These are phyloP conservation scores for Orgyia antiqua DNA, from an alignment of 2,888 invertebrate genomes.

Conservation along the genomic window DNA sequence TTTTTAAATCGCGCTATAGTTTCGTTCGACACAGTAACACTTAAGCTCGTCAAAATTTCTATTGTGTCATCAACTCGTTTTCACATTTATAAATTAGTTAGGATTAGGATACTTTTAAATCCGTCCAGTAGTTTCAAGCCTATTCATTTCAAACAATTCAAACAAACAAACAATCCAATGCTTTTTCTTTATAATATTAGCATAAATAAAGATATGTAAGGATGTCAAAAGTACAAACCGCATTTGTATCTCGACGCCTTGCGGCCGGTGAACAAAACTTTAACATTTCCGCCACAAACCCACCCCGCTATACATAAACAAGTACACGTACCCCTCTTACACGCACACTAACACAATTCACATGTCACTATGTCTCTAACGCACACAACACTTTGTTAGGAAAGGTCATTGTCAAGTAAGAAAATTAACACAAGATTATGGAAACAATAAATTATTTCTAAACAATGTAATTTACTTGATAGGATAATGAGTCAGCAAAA, in stretches of 20 bases:
- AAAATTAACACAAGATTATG: constrained; percentile 6
- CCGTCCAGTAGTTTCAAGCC: too few species aligned
- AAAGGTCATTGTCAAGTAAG: constrained; percentile 21
- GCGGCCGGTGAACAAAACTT: constrained; percentile 80
- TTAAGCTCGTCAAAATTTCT: too few species aligned
- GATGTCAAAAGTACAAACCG: too few species aligned
- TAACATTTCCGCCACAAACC: constrained; percentile 64
- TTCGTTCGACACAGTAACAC: too few species aligned
- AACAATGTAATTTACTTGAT: background rate
- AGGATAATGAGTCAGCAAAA: constrained; percentile 14
- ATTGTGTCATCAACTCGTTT: too few species aligned
- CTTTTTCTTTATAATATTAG: too few species aligned
- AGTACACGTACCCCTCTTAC: constrained; percentile 18
- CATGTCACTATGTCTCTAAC: constrained; percentile 26
- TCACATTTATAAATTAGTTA: too few species aligned
- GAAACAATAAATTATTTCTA: constrained; percentile 10
- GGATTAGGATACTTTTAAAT: too few species aligned
- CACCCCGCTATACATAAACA: constrained; percentile 18
- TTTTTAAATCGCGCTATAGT: too few species aligned
- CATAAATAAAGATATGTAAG: too few species aligned
- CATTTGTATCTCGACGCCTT: constrained; percentile 71
- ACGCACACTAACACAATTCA: constrained; percentile 22
- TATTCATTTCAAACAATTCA: too few species aligned
- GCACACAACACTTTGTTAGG: constrained; percentile 24
- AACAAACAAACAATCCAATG: too few species aligned